Conservation (phyloP, 2,888 invertebrate genomes). For the Bedellia somnulentella region DNA sequence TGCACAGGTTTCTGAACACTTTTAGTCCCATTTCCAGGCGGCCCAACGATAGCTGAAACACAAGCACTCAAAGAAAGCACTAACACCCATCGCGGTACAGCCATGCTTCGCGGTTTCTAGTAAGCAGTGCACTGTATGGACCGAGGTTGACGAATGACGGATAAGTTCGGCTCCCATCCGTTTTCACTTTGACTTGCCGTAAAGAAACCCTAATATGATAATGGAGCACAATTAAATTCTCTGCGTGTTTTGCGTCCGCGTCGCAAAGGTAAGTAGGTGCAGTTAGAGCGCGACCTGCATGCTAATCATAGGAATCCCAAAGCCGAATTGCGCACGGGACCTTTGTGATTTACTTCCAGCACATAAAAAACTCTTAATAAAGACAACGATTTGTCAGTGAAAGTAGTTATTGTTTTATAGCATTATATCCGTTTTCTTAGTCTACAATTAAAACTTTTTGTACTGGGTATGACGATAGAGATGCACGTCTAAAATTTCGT, state of each 20-base stretch:
- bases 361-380: slow-evolving; percentile 38
- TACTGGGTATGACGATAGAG: too few relatives aligned
- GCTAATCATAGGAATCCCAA: too few relatives aligned
- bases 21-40: slow-evolving; percentile 31
- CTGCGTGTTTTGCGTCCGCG: slow-evolving; percentile 51
- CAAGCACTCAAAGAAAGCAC: slow-evolving; percentile 26
- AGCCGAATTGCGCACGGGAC: too few relatives aligned
- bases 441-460: too few relatives aligned
- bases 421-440: slow-evolving; percentile 15
- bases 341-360: slow-evolving; percentile 19
- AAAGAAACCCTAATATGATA: slow-evolving; percentile 61
- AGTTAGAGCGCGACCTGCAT: slow-evolving; percentile 29
- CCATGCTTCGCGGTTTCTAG: background rate
- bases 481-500: too few relatives aligned
- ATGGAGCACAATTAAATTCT: slow-evolving; percentile 61
- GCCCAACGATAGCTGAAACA: slow-evolving; percentile 40
- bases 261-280: slow-evolving; percentile 54
- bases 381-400: slow-evolving; percentile 35
- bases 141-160: slow-evolving; percentile 50
- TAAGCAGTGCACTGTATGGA: slow-evolving; percentile 50
- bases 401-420: slow-evolving; percentile 21
- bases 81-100: slow-evolving; percentile 15
- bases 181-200: slow-evolving; percentile 61
- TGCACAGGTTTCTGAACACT: slow-evolving; percentile 12
- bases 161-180: slow-evolving; percentile 35